Evolutionary conservation across 2,113 vertebrate genomes (phyloP), one percentile per base, ranked within the genome.

Genomic region (Eleginops maclovinus): DNA sequence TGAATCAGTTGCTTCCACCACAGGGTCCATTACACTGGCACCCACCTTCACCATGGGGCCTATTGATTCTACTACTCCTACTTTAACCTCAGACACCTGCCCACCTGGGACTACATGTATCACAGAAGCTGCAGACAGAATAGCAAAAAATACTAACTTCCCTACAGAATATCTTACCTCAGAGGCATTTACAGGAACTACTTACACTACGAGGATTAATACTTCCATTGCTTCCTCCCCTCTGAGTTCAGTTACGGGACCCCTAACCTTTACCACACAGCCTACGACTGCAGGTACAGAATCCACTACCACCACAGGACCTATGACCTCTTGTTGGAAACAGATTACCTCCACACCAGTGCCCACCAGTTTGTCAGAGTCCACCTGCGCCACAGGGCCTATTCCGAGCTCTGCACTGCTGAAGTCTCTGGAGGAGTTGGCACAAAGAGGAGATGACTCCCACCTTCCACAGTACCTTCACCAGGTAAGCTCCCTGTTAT

Each of bases 391-490:
- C 66, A 44, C 72, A 31, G 82, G 72, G 31, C 44, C 64, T 70
- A 40, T 28, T 59, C 62, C 73, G 51, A 70, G 22, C 26, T 64
- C 69, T 69, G 41, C 67, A 60, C 41, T 87, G 19, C 56, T 88
- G 65, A 77, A 77, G 11, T 84, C 79, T 66, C 83, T 94, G 5
- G 83, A 91, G 55, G 80, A 92, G 44, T 50, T 94, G 79, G 88
- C 85, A 74, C 81, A 91, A 66, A 88, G 79, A 75, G 92, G 90
- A 64, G 94, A 94, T 49, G 89, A 94, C 24, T 31, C 82, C 54
- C 85, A 87, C 64, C 90, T 95, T 65, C 94, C 94, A 53, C 91
- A 91, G 50, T 84, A 90, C 75, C 91, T 95, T 54, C 94, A 95
- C 79, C 92, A 94, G 94, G 94, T 95, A 87, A 82, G 9, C 26